Base-by-base conservation (phyloP, 2,113 vertebrate species). In the Micronycteris hirsuta region DNA sequence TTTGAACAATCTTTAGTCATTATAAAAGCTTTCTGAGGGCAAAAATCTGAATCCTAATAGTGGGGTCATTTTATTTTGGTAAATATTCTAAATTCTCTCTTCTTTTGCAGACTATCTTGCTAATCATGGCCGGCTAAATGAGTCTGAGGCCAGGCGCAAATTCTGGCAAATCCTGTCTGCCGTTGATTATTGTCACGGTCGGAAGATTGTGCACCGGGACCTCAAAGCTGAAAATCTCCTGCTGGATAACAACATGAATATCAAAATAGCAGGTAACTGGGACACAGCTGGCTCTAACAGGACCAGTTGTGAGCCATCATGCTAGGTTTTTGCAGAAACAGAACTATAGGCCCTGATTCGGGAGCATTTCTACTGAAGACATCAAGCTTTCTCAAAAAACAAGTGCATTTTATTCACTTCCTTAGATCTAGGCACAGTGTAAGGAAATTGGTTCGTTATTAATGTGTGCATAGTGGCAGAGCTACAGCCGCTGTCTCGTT, bases 141-240 rank as follows among this genome's bases (percentile, higher is more conserved):
- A 99, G 96, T 56, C 99, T 1, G 99, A 99, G 96, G 99, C 99
- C 26, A 98, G 99, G 95, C 98, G 99, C 96, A 99, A 99, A 97
- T 99, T 99, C 98, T 99, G 99, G 99, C 99, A 99, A 98, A 99
- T 99, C 97, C 98, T 99, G 70, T 99, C 99, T 0, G 99, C 99
- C 0, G 99, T 99, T 83, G 99, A 99, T 95, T 99, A 99, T 96
- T 99, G 99, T 98, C 99, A 99, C 33, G 98, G 99, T 89, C 99
- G 99, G 89, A 99, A 99, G 97, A 99, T 99, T 43, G 99, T 99
- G 71, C 99, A 99, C 98, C 98, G 99, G 54, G 99, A 99, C 98
- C 99, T 99, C 90, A 99, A 99, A 96, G 99, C 99, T 3, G 99
- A 99, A 98, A 99, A 99, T 86, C 99, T 99, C 67, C 98, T 99